These are phyloP conservation scores for Mastacembelus armatus DNA, from an alignment of 2,797 vertebrate species.

Conservation along the genomic window DNA sequence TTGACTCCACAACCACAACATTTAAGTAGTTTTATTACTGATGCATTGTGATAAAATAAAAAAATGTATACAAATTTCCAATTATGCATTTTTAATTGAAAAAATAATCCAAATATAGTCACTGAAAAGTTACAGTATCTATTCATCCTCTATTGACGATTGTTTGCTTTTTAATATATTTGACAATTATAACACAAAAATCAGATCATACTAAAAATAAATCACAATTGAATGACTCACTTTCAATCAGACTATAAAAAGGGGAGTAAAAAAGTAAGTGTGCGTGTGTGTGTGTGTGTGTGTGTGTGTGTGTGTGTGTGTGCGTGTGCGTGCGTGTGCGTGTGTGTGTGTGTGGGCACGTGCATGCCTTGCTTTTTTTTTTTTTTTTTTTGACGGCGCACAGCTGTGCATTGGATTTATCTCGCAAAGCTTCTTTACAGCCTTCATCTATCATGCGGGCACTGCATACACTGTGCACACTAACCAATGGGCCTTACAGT, in stretches of 20 bases:
- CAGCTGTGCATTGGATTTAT: conserved; percentile 84
- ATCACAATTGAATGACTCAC: conserved; percentile 2
- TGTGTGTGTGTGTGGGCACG: conserved; percentile 16
- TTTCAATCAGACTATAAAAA: conserved; percentile 20
- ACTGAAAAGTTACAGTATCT: not conserved
- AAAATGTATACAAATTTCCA: no score
- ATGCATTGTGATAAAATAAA: no score
- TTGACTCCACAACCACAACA: not conserved
- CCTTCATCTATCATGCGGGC: conserved; percentile 69
- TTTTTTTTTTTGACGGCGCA: conserved; percentile 66
- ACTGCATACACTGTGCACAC: conserved; percentile 46
- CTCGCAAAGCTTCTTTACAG: conserved; percentile 79
- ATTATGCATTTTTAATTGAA: no score
- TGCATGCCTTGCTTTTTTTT: no score
- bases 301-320: conserved; percentile 36
- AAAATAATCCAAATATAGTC: no score
- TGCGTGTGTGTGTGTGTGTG: conserved; percentile 18
- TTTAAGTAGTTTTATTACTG: not conserved
- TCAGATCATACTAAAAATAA: not conserved
- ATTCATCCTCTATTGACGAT: not conserved
- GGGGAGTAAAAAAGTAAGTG: conserved; percentile 16
- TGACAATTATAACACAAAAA: not conserved
- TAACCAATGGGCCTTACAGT: conserved; percentile 40
- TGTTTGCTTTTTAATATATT: not conserved
- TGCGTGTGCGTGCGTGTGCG: no score